phyloP scores from a whole-genome alignment of 2,888 invertebrate genomes.

The Gandaritis pyraliata region DNA sequence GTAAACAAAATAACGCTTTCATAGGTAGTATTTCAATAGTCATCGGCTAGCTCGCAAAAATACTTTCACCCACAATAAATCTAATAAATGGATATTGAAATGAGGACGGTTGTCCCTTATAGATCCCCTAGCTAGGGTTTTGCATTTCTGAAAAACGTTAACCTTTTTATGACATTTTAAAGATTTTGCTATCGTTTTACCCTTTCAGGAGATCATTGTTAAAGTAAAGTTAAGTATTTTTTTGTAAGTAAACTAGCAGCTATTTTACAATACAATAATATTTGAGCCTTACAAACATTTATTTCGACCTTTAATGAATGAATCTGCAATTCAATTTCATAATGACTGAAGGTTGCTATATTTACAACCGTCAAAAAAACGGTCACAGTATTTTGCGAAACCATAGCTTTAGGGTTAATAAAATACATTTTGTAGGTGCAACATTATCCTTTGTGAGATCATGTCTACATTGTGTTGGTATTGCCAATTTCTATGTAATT shows the following conservation, averaged over 20 bases:
- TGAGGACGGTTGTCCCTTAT: constrained; percentile 6
- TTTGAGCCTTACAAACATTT: too few relatives aligned
- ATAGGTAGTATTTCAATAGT: not conserved
- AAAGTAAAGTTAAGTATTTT: too few relatives aligned
- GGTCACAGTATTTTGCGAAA: not conserved
- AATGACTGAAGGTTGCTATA: too few relatives aligned
- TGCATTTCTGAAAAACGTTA: not conserved
- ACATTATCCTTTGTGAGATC: constrained; percentile 5
- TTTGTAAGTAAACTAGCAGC: too few relatives aligned
- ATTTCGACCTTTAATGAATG: too few relatives aligned
- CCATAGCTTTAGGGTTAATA: not conserved
- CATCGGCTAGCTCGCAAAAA: not conserved
- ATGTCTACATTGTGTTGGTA: constrained; percentile 6
- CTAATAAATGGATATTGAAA: constrained; percentile 7
- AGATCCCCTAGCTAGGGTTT: not conserved
- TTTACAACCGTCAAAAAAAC: not conserved
- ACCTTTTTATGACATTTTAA: not conserved
- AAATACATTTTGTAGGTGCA: constrained; percentile 8
- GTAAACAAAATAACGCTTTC: not conserved
- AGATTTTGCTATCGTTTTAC: too few relatives aligned
- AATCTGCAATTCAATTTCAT: too few relatives aligned
- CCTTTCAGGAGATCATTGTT: too few relatives aligned
- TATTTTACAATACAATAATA: too few relatives aligned
- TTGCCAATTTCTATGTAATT: not conserved
- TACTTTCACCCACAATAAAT: not conserved